Conservation (phyloP, 2,888 invertebrate genomes). For the Stenoptilia bipunctidactyla region DNA sequence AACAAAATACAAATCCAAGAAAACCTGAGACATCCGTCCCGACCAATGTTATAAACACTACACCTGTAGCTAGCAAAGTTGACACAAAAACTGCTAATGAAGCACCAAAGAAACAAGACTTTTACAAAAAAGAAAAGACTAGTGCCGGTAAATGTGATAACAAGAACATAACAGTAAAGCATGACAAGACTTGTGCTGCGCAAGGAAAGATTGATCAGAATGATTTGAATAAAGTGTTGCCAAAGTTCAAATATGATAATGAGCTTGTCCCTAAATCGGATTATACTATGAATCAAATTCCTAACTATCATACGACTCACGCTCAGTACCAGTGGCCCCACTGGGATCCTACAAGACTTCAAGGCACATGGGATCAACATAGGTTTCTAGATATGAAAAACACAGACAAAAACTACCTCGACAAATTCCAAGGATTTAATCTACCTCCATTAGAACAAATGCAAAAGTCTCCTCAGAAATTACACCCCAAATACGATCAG, state of each 20-base stretch:
- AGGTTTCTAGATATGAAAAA: slow-evolving; percentile 61
- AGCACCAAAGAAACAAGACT: slow-evolving; percentile 61
- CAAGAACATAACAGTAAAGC: slow-evolving; percentile 49
- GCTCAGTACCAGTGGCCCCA: slow-evolving; percentile 76
- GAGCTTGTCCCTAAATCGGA: slow-evolving; percentile 72
- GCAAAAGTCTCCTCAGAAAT: slow-evolving; percentile 73
- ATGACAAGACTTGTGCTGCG: slow-evolving; percentile 51
- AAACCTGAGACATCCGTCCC: slow-evolving; percentile 59
- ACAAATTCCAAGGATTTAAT: slow-evolving; percentile 72
- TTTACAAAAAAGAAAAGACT: slow-evolving; percentile 64
- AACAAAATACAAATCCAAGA: slow-evolving; percentile 40
- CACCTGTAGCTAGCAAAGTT: slow-evolving; percentile 39
- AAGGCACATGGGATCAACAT: slow-evolving; percentile 66
- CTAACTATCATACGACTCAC: slow-evolving; percentile 75
- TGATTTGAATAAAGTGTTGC: slow-evolving; percentile 67
- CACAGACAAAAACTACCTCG: slow-evolving; percentile 69
- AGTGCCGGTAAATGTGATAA: slow-evolving; percentile 43
- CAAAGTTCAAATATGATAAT: slow-evolving; percentile 66
- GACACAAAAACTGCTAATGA: slow-evolving; percentile 45
- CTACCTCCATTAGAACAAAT: slow-evolving; percentile 70
- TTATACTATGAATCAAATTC: slow-evolving; percentile 75
- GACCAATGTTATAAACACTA: slow-evolving; percentile 56
- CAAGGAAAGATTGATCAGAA: slow-evolving; percentile 55
- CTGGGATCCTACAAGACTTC: slow-evolving; percentile 66
- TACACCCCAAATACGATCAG: slow-evolving; percentile 64